Evolutionary conservation across 64 coral and sea anemone species (phyloP).

Genomic region (Stichodactyla helianthus): DNA sequence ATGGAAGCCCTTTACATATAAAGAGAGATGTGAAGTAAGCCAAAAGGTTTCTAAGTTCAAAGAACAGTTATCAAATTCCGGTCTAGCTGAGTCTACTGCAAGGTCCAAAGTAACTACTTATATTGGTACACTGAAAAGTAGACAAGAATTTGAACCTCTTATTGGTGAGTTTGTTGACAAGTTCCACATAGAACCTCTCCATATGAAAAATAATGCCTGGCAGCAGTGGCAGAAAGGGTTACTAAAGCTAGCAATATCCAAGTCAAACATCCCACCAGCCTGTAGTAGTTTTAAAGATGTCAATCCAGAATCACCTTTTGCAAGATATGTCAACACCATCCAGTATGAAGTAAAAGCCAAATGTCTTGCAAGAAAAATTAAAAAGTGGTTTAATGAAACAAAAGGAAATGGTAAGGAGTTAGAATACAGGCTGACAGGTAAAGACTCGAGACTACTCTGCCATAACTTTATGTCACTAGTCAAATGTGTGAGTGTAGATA

Average conservation of each 20-base stretch:
- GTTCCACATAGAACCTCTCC: conserved; percentile 1
- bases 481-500: conserved; percentile 16
- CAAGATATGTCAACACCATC: background rate
- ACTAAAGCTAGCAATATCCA: conserved; percentile 13
- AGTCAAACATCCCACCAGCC: background rate
- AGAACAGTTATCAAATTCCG: background rate
- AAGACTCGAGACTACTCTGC: conserved; percentile 61
- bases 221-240: background rate
- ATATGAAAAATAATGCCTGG: conserved; percentile 36
- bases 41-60: conserved; percentile 42
- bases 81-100: background rate
- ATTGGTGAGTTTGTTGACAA: conserved; percentile 25
- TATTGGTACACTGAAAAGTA: conserved; percentile 14
- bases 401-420: conserved; percentile 17
- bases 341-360: background rate
- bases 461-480: conserved; percentile 69
- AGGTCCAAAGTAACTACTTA: conserved; percentile 22
- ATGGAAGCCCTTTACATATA: conserved; percentile 39
- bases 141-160: conserved; percentile 20
- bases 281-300: conserved; percentile 19
- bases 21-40: conserved; percentile 27
- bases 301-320: background rate
- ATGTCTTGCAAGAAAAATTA: conserved; percentile 55
- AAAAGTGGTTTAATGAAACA: conserved; percentile 65
- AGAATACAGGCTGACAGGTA: conserved; percentile 61